Conservation (phyloP, 2,113 vertebrate species). For the Scytalopus superciliaris region DNA sequence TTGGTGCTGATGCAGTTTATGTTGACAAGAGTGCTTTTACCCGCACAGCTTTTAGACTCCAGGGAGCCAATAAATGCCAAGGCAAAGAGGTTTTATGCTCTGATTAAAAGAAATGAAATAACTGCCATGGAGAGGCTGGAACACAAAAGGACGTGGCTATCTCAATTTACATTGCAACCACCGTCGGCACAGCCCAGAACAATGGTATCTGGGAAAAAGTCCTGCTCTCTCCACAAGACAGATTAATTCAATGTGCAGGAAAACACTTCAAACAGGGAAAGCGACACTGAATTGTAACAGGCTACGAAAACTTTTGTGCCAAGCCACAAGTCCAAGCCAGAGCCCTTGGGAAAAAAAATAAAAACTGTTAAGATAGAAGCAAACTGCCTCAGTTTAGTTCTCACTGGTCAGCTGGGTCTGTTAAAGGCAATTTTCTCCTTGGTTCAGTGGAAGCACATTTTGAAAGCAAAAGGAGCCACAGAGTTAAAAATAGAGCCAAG, state of each 20-base stretch:
- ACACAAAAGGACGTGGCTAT: neutral
- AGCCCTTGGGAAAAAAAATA: neutral
- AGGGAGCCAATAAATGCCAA: neutral
- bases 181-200: neutral
- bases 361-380: neutral
- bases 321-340: neutral
- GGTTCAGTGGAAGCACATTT: neutral
- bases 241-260: neutral
- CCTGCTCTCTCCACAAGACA: neutral
- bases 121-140: conserved; percentile 31
- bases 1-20: neutral
- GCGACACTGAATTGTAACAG: neutral
- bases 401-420: neutral
- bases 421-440: neutral
- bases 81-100: conserved; percentile 17
- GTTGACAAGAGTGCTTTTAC: neutral
- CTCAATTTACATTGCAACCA: conserved; percentile 37
- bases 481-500: neutral
- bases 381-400: neutral
- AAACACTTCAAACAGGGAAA: conserved; percentile 5
- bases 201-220: conserved; percentile 12
- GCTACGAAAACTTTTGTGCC: neutral
- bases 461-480: neutral
- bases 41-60: neutral
- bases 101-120: neutral